These are phyloP conservation scores for Drosophila aff. DNA, from an alignment of 1,140 invertebrate species.

Conservation along the genomic window DNA sequence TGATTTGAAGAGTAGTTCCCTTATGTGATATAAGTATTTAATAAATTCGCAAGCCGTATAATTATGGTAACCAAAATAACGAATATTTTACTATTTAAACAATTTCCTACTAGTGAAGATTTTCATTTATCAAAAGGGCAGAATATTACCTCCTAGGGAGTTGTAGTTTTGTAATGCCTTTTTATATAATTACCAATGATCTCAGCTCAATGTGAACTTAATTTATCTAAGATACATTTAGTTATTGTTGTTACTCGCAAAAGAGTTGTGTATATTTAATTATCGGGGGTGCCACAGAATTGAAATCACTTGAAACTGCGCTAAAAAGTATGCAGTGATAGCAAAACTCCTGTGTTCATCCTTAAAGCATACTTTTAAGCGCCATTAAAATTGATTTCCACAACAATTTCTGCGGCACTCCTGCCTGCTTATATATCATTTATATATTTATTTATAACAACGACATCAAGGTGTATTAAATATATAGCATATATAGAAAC, in stretches of 20 bases:
- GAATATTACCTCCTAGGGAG: conserved; percentile 25
- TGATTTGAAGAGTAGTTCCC: conserved; percentile 27
- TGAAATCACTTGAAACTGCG: neutral
- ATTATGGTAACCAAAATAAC: conserved; percentile 17
- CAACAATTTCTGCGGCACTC: neutral
- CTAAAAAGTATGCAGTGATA: neutral
- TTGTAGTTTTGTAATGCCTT: conserved; percentile 4
- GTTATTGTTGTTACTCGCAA: conserved; percentile 54
- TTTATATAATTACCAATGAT: conserved; percentile 26
- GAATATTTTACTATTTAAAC: conserved; percentile 28
- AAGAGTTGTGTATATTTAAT: conserved; percentile 29
- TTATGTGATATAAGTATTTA: conserved; percentile 26
- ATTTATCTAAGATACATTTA: conserved; percentile 54
- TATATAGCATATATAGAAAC: conserved; percentile 40
- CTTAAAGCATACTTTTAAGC: neutral
- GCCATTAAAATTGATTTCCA: neutral
- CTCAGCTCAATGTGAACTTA: conserved; percentile 42
- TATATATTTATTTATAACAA: conserved; percentile 40
- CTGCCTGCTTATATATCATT: conserved; percentile 36
- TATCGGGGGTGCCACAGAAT: neutral
- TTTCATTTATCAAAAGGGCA: conserved; percentile 8
- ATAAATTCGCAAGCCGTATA: conserved; percentile 44
- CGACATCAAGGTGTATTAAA: conserved; percentile 50
- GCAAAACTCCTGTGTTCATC: neutral
- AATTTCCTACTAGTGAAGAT: conserved; percentile 14